Evolutionary conservation across 2,113 vertebrate species (phyloP).

Genomic region (Zootoca vivipara): DNA sequence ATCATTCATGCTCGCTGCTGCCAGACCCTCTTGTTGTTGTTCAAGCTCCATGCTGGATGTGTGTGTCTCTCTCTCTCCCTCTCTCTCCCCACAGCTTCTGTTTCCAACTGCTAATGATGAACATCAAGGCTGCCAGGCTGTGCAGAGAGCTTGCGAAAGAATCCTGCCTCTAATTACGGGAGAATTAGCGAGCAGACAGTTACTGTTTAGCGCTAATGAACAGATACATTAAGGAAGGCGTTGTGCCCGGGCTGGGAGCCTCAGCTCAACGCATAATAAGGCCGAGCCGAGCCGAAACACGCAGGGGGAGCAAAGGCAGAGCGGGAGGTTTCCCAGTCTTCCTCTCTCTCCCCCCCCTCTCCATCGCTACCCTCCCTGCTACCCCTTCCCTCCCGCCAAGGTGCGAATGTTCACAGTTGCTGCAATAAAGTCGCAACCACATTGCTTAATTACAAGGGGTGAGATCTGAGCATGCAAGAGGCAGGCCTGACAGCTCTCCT

Average conservation of each 20-base stretch:
- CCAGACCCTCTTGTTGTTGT: neutral
- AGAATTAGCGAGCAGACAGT: conserved; percentile 72
- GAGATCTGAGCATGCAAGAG: neutral
- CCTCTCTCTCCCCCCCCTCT: neutral
- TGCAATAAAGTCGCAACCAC: neutral
- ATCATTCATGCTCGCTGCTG: neutral
- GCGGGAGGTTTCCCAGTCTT: neutral
- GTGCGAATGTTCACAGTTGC: conserved; percentile 35
- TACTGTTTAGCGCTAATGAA: conserved; percentile 74
- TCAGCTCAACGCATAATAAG: conserved; percentile 54
- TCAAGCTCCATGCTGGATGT: conserved; percentile 31
- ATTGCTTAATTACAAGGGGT: neutral
- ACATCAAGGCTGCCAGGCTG: conserved; percentile 64
- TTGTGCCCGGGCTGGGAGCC: conserved; percentile 59
- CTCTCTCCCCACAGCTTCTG: conserved; percentile 37
- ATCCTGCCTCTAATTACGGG: conserved; percentile 71
- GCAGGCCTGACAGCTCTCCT: fast-evolving
- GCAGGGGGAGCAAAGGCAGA: neutral
- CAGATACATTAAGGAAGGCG: conserved; percentile 68
- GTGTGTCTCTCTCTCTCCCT: conserved; percentile 16
- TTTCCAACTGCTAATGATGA: conserved; percentile 58
- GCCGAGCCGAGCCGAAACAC: conserved; percentile 37
- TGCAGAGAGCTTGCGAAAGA: conserved; percentile 42
- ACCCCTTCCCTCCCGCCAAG: neutral
- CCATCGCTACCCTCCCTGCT: neutral